Conservation (phyloP, 2,888 invertebrate species). For the Spisula solida region DNA sequence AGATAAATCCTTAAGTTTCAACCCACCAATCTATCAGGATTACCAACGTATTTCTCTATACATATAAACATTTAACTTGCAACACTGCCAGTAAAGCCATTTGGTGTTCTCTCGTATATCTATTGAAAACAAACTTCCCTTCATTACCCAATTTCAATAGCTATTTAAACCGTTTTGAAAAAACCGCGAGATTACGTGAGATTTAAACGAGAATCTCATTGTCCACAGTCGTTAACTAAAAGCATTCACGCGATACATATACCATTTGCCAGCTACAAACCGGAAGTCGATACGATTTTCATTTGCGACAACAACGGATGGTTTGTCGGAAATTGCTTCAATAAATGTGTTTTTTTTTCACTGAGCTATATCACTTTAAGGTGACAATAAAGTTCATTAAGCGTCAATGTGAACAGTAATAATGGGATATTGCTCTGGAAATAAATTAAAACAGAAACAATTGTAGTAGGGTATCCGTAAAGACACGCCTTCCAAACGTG, state of each 20-base stretch:
- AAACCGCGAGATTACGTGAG: constrained; percentile 51
- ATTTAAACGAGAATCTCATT: constrained; percentile 37
- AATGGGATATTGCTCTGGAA: constrained; percentile 3
- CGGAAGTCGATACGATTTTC: constrained; percentile 20
- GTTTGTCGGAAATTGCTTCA: constrained; percentile 3
- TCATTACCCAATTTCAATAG: constrained; percentile 43
- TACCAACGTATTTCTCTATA: constrained; percentile 31
- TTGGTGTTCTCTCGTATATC: constrained; percentile 33
- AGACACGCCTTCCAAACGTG: background rate
- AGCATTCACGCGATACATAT: constrained; percentile 14
- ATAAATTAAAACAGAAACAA: constrained; percentile 15
- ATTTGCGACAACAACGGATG: background rate
- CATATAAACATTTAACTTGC: constrained; percentile 47
- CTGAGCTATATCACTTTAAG: background rate
- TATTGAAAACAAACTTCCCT: constrained; percentile 40
- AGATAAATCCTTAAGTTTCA: constrained; percentile 38
- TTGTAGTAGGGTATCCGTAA: background rate
- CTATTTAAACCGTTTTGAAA: constrained; percentile 40
- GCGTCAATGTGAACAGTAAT: background rate
- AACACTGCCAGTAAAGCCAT: constrained; percentile 16
- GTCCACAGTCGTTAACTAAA: background rate
- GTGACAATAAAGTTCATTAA: background rate
- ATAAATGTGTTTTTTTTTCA: background rate
- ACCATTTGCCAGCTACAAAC: constrained; percentile 6
- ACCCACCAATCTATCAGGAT: constrained; percentile 55